Base-by-base conservation (phyloP, 2,797 vertebrate species). In the Phyllotis vaccarum region DNA sequence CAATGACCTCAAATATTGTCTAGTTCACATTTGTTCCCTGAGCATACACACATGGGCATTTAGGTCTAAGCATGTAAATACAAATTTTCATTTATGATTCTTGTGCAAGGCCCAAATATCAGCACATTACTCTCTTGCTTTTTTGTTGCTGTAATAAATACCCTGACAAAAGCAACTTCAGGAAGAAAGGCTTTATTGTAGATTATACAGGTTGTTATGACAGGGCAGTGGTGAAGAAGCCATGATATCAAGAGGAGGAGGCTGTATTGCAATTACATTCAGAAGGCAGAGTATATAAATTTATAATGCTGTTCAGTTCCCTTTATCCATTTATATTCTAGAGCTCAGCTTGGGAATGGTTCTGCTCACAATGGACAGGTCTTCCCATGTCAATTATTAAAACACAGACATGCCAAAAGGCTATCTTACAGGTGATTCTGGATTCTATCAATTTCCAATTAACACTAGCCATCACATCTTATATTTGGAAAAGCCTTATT, bases 21-120 rank as follows among this genome's bases (percentile, higher is more conserved):
- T 93, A 40, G 79, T 60, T 88, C n/a, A 34, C 72, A 54, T 58
- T 83, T 93, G 88, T 62, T 81, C 46, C n/a, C 56, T 83, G 74
- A 94, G 49, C 74, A 60, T 56, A 54, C 64, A 21, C 64, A 68
- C 6, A 49, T 62, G 14, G 37, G 43, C 17, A 2, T 40, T 1
- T 22, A 6, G 37, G 24, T 91, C 6, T 86, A 66, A 21, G 1
- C 22, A 13, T 37, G 2, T 68, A 94, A 79, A 86, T 43, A 40
- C 4, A 43, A 49, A 68, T 91, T 95, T 40, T 72, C 43, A 72
- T 76, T 60, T 40, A 22, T 83, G 46, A 58, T 75, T 64, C n/a
- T 54, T 56, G 13, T 12, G 19, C 4, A 79, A 16, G 60, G 14
- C 27, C 54, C 27, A 89, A 70, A 91, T 52, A 92, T 49, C 78